Base-by-base conservation (phyloP, 2,797 vertebrate genomes). In the Acanthurus tractus region DNA sequence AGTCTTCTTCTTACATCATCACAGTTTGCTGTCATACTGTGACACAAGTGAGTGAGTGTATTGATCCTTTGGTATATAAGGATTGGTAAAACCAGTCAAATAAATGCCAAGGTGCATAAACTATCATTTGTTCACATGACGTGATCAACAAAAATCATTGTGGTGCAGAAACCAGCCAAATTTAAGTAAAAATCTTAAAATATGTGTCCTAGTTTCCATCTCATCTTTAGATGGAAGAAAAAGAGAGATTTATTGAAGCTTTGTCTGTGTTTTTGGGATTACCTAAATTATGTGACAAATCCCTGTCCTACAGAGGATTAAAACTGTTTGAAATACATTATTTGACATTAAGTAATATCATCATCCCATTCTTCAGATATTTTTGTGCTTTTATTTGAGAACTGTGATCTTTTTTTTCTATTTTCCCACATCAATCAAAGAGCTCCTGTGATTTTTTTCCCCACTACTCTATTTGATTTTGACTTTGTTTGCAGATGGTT, bases 261-360 rank as follows among this genome's bases (percentile, higher is more conserved):
- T 52, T 29, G 36, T 65, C 42, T 46, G 29, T 46, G n/a, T 38
- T 59, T 71, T 23, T 38, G 8, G n/a, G 61, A 57, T 70, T 52
- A 53, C 20, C 48, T 44, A 48, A 70, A 64, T 65, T 40, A 65
- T 50, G 38, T 22, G 49, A 80, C 52, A 70, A 69, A 83, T 76
- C 72, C 42, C 71, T 17, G 0, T 68, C 38, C 44, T 29, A 46
- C 44, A 53, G 67, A 58, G 74, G 70, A 74, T 80, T 71, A 68
- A 15, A 15, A 13, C 20, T 3, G 15, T 70, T 22, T 46, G 13
- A 75, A 83, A 72, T 61, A 40, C 77, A 75, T 58, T 59, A 61
- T 70, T 64, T 62, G 14, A 62, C 29, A 70, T 44, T 71, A 63
- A 56, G 34, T 6, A 71, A 74, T 66, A 38, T 56, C n/a, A 22